Percentiles rank a stretch among this genome's conserved stretches.
Evolutionary conservation across 30 jellyfish, hydroid and myxozoan species (phyloP).

Genomic region (Hydractinia echinata): DNA sequence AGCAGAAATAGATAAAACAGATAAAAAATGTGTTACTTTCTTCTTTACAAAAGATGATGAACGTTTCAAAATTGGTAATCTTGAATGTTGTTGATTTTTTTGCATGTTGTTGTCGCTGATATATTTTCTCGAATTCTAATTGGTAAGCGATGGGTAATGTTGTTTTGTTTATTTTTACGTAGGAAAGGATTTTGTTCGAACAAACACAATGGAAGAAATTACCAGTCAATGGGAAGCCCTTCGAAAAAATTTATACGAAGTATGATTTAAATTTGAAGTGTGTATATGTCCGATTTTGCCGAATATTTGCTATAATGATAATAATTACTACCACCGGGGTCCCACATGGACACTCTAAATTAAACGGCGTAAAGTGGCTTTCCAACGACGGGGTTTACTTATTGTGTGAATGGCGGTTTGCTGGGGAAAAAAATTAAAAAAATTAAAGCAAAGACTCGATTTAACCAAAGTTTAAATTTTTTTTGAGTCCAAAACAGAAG

Average conservation of each 20-base stretch:
- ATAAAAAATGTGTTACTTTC: slow-evolving; percentile 21
- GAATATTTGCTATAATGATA: background rate
- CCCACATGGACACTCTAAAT: too few relatives aligned
- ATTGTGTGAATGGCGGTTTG: too few relatives aligned
- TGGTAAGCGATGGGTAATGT: background rate
- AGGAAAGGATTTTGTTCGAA: slow-evolving; percentile 22
- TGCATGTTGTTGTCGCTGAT: too few relatives aligned
- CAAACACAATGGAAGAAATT: slow-evolving; percentile 11
- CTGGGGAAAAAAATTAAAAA: too few relatives aligned
- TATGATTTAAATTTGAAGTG: background rate
- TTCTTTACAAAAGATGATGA: slow-evolving; percentile 52
- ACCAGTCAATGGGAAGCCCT: slow-evolving; percentile 21
- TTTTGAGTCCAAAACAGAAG: too few relatives aligned
- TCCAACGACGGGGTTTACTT: too few relatives aligned
- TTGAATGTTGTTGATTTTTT: background rate
- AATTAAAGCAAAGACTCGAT: too few relatives aligned
- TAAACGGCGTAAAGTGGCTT: too few relatives aligned
- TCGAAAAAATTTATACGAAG: slow-evolving; percentile 25
- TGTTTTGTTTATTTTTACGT: background rate
- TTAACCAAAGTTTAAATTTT: too few relatives aligned
- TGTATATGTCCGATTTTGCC: background rate
- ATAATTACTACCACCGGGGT: background rate
- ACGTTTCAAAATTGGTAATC: slow-evolving; percentile 31
- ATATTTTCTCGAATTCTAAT: background rate
- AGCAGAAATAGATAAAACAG: background rate